A percentile compares a stretch with the other conserved stretches of the same genome.
These are phyloP conservation scores for Sebastes iracundus DNA, from an alignment of 2,797 vertebrate species.

Conservation along the genomic window DNA sequence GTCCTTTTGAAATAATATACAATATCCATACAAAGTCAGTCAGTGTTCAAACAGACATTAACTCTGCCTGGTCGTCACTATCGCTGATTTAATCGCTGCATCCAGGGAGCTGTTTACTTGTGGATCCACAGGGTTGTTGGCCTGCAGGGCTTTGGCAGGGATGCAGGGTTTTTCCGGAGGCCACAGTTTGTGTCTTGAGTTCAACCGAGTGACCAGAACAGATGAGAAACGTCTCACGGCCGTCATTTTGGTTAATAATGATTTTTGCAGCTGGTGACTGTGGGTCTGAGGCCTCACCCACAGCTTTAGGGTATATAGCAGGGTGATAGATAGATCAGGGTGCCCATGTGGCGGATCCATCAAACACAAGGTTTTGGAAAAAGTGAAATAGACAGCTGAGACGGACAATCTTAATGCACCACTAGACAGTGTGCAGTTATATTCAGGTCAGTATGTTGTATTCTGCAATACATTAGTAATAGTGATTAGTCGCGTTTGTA, in stretches of 20 bases:
- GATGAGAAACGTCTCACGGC: conserved; percentile 30
- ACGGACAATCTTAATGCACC: neutral
- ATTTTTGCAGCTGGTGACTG: neutral
- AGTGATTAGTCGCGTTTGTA: neutral
- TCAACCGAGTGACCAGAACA: conserved; percentile 11
- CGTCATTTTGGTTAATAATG: conserved; percentile 6
- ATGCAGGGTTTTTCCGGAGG: conserved; percentile 44
- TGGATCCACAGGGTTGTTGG: conserved; percentile 40
- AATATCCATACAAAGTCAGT: conserved; percentile 30
- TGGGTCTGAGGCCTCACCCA: neutral
- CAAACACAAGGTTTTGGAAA: neutral
- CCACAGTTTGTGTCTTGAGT: conserved; percentile 35
- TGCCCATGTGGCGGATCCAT: neutral
- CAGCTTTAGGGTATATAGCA: neutral
- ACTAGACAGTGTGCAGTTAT: neutral
- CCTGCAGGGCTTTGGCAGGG: conserved; percentile 57
- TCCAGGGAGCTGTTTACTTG: conserved; percentile 47
- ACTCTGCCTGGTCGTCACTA: conserved; percentile 14
- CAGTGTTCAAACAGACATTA: conserved; percentile 5
- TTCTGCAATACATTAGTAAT: neutral
- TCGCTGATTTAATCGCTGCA: conserved; percentile 32
- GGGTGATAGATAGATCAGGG: too few relatives aligned
- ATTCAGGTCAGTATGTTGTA: conserved; percentile 2
- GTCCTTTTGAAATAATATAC: conserved; percentile 30
- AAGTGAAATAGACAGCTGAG: neutral